Evolutionary conservation across 2,888 invertebrate species (phyloP).

Genomic region (Spodoptera littoralis): DNA sequence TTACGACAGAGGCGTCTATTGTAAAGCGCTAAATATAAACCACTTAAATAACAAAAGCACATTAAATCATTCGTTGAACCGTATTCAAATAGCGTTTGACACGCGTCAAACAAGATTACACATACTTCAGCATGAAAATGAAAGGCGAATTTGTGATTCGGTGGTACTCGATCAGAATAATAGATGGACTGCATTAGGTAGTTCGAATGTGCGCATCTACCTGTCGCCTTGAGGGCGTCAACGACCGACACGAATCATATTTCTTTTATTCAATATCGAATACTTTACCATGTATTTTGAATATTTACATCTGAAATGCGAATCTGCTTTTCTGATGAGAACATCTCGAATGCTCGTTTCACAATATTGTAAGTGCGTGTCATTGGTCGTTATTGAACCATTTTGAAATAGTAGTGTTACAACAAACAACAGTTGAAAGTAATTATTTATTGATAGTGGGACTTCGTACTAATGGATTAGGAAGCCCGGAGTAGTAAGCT

Average conservation of each 20-base stretch:
- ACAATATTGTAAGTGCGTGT: constrained; percentile 6
- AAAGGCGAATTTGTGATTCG: constrained; percentile 16
- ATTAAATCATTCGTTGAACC: neutral
- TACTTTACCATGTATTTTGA: constrained; percentile 42
- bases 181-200: constrained; percentile 8
- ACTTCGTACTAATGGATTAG: constrained; percentile 21
- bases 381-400: constrained; percentile 3
- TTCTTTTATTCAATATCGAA: constrained; percentile 34
- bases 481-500: neutral
- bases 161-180: constrained; percentile 15
- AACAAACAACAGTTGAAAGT: neutral
- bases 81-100: neutral
- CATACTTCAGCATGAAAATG: constrained; percentile 18
- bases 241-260: constrained; percentile 3
- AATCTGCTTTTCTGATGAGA: constrained; percentile 14
- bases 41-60: too few relatives aligned
- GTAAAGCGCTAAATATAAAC: too few relatives aligned
- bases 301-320: constrained; percentile 42
- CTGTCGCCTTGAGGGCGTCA: constrained; percentile 9
- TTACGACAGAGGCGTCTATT: too few relatives aligned
- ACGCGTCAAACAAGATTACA: constrained; percentile 2
- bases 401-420: constrained; percentile 2
- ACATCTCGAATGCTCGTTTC: constrained; percentile 1
- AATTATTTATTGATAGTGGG: neutral
- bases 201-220: constrained; percentile 3